Evolutionary conservation across 2,888 invertebrate genomes (phyloP), one percentile per base, ranked within the genome.

Genomic region (Melinaea marsaeus): DNA sequence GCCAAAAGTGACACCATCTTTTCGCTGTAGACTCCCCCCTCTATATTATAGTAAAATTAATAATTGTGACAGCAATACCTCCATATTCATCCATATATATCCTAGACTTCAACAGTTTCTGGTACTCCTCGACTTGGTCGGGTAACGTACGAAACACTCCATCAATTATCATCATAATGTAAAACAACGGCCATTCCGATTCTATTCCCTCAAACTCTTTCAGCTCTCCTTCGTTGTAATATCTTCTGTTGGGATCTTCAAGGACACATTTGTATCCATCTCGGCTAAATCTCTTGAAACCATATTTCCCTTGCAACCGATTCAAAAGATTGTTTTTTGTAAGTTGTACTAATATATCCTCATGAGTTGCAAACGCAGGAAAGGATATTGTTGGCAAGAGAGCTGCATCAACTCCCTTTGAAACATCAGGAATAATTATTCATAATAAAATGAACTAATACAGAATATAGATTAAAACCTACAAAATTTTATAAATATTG

Each of bases 161-260:
- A 83, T 99, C 99, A 72, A 99, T 97, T 57, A 99, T 96, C 95
- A 99, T 96, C 82, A 95, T 96, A 55, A 98, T 95, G 79, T 96
- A 98, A 85, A 99, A 99, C 58, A 99, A 85, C 0, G 99, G 99
- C 98, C 99, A 99, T 83, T 99, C 99, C 71, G 97, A 97, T 88
- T 99, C 99, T 13, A 99, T 93, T 55, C 96, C 96, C 78, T 99
- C 98, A 87, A 98, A 99, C 78, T 97, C 95, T 85, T 97, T 98
- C 2, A 98, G 94, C 89, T 99, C 98, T 13, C 98, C 97, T 75
- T 95, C 94, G 71, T 95, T 92, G 81, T 99, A 99, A 86, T 95
- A 97, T 84, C 93, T 90, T 70, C 94, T 91, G 60, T 91, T 92
- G 51, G 93, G 92, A 80, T 98, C 96, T 87, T 99, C 99, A 7